These are phyloP conservation scores for Pluvianellus socialis DNA, from an alignment of 2,113 vertebrate genomes.

Conservation along the genomic window DNA sequence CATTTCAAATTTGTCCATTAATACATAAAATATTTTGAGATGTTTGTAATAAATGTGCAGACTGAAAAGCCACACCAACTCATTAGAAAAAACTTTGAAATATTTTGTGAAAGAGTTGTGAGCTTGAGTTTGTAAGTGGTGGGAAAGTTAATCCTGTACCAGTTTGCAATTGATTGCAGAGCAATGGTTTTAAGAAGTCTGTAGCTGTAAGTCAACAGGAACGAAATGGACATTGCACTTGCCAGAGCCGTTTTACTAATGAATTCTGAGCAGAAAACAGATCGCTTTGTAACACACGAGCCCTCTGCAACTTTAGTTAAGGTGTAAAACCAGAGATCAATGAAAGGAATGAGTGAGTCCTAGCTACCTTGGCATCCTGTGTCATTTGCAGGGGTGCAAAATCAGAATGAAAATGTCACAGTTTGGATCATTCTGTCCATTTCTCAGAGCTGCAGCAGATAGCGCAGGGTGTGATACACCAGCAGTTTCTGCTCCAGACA, in stretches of 20 bases:
- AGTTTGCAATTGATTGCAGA: background rate
- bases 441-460: background rate
- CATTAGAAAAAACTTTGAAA: background rate
- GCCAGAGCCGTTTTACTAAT: background rate
- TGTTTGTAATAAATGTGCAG: background rate
- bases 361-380: background rate
- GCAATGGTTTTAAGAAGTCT: background rate
- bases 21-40: background rate
- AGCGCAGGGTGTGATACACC: background rate
- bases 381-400: background rate
- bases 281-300: background rate
- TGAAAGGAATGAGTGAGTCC: background rate
- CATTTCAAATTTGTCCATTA: background rate
- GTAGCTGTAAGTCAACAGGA: background rate
- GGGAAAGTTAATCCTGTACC: background rate
- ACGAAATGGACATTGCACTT: accelerated
- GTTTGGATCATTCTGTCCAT: background rate
- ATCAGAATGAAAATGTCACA: background rate
- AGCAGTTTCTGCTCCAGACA: background rate
- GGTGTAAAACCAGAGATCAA: background rate
- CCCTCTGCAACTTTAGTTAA: background rate
- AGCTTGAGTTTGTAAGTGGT: background rate
- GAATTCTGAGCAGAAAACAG: background rate
- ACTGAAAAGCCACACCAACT: background rate
- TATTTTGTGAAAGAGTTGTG: background rate